These are phyloP conservation scores for Tubiluchus corallicola DNA, from an alignment of 2,888 invertebrate genomes.

Conservation along the genomic window DNA sequence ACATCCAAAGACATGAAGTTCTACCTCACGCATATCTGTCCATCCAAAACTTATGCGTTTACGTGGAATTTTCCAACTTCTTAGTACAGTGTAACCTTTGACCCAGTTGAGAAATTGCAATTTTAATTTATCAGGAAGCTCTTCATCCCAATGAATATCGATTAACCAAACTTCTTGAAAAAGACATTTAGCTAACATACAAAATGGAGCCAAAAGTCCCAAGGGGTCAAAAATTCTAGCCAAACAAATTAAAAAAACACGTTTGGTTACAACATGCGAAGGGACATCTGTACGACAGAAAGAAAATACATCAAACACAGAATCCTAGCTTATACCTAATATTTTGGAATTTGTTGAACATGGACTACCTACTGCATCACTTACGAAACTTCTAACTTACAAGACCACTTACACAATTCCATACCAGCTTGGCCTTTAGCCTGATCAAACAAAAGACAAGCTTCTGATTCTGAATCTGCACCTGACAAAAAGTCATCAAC, in stretches of 20 bases:
- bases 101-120: background rate
- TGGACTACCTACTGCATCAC: too few relatives aligned
- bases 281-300: background rate
- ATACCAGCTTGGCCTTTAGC: background rate
- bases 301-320: background rate
- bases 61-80: background rate
- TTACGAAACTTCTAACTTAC: too few relatives aligned
- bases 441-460: background rate
- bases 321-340: background rate
- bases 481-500: background rate
- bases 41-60: background rate
- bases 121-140: background rate
- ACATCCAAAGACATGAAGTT: conserved; percentile 1
- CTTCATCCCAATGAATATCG: background rate
- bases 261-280: background rate
- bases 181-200: background rate
- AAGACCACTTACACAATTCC: background rate
- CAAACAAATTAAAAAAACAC: background rate
- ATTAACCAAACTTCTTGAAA: background rate
- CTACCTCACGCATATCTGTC: background rate
- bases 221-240: background rate
- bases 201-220: background rate
- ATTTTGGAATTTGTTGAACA: too few relatives aligned
- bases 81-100: background rate
- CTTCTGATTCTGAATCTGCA: background rate